Conservation (phyloP, 2,888 invertebrate species). For the Ischnura elegans region DNA sequence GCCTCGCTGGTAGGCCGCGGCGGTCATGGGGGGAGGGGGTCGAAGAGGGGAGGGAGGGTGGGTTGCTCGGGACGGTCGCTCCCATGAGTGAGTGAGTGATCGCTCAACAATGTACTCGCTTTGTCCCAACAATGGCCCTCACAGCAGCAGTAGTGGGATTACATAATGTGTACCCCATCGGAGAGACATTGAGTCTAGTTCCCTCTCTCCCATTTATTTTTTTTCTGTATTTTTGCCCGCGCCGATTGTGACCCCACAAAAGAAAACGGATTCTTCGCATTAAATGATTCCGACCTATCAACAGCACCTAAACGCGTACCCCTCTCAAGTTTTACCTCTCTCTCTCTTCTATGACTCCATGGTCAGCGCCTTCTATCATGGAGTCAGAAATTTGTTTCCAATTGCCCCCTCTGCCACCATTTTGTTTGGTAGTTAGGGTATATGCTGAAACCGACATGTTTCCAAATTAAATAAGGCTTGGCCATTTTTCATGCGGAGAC, state of each 20-base stretch:
- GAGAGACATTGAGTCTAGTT: slow-evolving; percentile 53
- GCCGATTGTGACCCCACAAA: slow-evolving; percentile 56
- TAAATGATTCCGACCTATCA: slow-evolving; percentile 64
- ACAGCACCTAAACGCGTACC: not conserved
- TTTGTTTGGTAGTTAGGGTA: too few relatives aligned
- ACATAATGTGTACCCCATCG: slow-evolving; percentile 17
- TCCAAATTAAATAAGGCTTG: too few relatives aligned
- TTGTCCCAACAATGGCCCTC: slow-evolving; percentile 59
- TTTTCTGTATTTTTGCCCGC: slow-evolving; percentile 37
- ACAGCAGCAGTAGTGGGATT: slow-evolving; percentile 24
- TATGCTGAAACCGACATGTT: too few relatives aligned
- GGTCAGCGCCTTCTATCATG: not conserved
- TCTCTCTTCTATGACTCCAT: not conserved
- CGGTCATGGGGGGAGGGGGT: not conserved
- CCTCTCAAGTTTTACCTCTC: not conserved
- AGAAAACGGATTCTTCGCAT: slow-evolving; percentile 63
- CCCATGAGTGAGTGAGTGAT: slow-evolving; percentile 65
- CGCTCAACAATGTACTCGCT: slow-evolving; percentile 60
- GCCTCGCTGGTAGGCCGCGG: not conserved
- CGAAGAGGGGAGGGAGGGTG: not conserved
- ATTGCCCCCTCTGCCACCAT: too few relatives aligned
- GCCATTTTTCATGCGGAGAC: too few relatives aligned
- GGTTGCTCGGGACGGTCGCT: slow-evolving; percentile 8
- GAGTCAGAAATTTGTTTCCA: too few relatives aligned
- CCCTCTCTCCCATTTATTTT: not conserved